A percentile compares a stretch with the other conserved stretches of the same genome.
phyloP scores from a whole-genome alignment of 2,888 invertebrate species.

The Empis livida region DNA sequence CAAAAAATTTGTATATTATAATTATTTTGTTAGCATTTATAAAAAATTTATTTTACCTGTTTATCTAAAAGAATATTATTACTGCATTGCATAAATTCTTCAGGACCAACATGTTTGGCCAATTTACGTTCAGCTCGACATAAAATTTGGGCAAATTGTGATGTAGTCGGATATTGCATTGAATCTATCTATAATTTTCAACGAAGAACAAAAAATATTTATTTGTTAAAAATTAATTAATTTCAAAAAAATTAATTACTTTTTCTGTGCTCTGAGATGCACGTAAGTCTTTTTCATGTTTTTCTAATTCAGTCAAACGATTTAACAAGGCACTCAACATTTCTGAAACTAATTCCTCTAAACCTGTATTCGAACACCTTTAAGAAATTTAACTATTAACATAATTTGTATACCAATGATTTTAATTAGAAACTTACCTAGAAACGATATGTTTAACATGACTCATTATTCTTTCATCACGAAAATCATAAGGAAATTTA shows the following conservation, averaged over 20 bases:
- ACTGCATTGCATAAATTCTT: conserved; percentile 35
- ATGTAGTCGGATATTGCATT: conserved; percentile 30
- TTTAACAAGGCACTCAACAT: conserved; percentile 38
- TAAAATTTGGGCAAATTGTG: conserved; percentile 34
- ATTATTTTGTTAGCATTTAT: too few relatives aligned
- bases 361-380: conserved; percentile 35
- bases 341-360: conserved; percentile 35
- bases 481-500: conserved; percentile 36
- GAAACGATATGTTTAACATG: conserved; percentile 38
- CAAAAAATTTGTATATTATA: too few relatives aligned
- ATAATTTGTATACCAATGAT: too few relatives aligned
- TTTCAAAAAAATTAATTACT: conserved; percentile 16
- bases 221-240: background rate
- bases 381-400: too few relatives aligned
- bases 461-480: conserved; percentile 36
- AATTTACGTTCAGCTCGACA: conserved; percentile 34
- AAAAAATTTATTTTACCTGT: conserved; percentile 21
- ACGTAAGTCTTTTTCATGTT: conserved; percentile 35
- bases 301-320: conserved; percentile 37
- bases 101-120: conserved; percentile 35
- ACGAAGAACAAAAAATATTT: background rate
- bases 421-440: conserved; percentile 20
- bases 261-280: conserved; percentile 32
- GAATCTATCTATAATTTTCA: conserved; percentile 17
- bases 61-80: conserved; percentile 32